Percentiles rank a stretch among this genome's conserved stretches.
phyloP scores from a whole-genome alignment of 1,140 invertebrate genomes.

The Medauroidea extradentata region DNA sequence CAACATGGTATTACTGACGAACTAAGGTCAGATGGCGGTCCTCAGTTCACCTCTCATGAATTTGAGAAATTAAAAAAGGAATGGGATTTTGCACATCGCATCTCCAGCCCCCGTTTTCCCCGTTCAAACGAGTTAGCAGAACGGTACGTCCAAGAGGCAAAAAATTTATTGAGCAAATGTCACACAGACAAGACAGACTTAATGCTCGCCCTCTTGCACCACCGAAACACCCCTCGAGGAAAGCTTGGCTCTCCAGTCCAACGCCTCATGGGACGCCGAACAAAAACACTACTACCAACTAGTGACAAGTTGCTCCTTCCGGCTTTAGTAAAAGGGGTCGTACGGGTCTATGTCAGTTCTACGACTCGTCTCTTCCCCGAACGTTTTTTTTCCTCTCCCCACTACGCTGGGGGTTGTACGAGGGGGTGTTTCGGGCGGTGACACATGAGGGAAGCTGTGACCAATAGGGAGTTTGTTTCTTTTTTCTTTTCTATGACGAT shows the following conservation, averaged over 20 bases:
- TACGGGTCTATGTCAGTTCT: too few relatives aligned
- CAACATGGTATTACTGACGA: conserved; percentile 1
- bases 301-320: background rate
- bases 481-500: too few relatives aligned
- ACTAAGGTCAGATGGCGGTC: background rate
- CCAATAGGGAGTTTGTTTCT: too few relatives aligned
- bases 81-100: background rate
- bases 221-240: background rate
- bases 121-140: conserved; percentile 13
- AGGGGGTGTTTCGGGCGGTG: too few relatives aligned
- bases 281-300: conserved; percentile 4
- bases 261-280: conserved; percentile 1
- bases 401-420: too few relatives aligned
- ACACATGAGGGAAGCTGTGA: too few relatives aligned
- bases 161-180: background rate
- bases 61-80: background rate
- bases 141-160: conserved; percentile 15
- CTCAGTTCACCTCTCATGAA: too few relatives aligned
- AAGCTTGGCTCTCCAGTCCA: conserved; percentile 1
- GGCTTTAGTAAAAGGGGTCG: too few relatives aligned
- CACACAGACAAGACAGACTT: background rate
- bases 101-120: conserved; percentile 5
- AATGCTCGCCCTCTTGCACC: background rate
- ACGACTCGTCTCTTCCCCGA: too few relatives aligned
- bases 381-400: too few relatives aligned